Evolutionary conservation across 2,113 vertebrate genomes (phyloP).

Genomic region (Tichodroma muraria): DNA sequence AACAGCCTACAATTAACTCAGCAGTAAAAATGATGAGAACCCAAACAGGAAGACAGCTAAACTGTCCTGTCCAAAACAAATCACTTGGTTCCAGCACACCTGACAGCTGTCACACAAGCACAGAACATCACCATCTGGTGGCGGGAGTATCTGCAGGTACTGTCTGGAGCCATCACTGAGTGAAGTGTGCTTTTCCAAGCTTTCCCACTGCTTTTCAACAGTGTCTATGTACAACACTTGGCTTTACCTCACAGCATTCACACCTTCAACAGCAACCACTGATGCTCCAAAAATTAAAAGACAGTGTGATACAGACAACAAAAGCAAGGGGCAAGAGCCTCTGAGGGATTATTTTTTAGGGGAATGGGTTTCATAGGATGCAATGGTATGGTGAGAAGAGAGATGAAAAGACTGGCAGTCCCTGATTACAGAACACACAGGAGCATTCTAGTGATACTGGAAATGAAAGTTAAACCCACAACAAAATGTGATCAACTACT

Average conservation of each 20-base stretch:
- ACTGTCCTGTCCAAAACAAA: background rate
- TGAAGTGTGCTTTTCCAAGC: background rate
- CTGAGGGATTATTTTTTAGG: background rate
- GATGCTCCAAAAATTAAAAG: background rate
- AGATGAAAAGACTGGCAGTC: background rate
- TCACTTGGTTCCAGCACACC: background rate
- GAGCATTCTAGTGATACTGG: fast-evolving
- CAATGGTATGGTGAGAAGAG: background rate
- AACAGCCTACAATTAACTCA: background rate
- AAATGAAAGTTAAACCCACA: background rate
- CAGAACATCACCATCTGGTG: background rate
- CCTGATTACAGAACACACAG: background rate
- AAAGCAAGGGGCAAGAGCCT: background rate
- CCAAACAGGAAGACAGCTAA: background rate
- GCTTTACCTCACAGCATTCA: background rate
- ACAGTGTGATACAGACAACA: background rate
- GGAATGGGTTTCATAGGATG: background rate
- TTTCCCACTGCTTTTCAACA: background rate
- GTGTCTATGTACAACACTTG: background rate
- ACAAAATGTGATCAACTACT: background rate
- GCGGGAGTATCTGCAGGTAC: background rate
- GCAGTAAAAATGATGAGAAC: background rate
- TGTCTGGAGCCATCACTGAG: background rate
- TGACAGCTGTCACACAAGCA: background rate
- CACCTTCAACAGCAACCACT: background rate